These are phyloP conservation scores for Todus mexicanus DNA, from an alignment of 2,797 vertebrate species.

Conservation along the genomic window DNA sequence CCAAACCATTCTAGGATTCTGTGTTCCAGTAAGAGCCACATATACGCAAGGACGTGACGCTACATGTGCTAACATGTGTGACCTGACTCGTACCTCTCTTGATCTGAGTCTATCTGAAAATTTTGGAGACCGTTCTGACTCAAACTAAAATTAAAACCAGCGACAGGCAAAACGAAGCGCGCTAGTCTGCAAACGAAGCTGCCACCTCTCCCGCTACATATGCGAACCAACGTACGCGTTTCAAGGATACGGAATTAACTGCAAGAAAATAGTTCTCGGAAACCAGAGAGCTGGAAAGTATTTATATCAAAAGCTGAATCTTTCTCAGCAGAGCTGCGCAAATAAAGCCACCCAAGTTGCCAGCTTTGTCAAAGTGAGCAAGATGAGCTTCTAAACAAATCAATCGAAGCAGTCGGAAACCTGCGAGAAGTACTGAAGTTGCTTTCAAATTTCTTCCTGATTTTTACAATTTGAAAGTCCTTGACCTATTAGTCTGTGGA, in stretches of 20 bases:
- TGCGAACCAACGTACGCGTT: conserved; percentile 15
- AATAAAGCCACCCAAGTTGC: conserved; percentile 37
- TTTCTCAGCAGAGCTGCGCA: conserved; percentile 31
- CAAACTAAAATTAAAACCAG: not conserved
- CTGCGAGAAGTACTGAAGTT: not conserved
- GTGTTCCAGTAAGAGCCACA: not conserved
- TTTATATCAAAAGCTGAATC: conserved; percentile 42
- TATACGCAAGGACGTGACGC: not conserved
- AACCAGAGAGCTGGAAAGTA: conserved; percentile 39
- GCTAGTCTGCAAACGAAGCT: conserved; percentile 41
- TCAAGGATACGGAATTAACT: conserved; percentile 40
- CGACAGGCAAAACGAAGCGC: not conserved
- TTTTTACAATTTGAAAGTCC: not conserved
- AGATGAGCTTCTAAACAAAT: conserved; percentile 42
- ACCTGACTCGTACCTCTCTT: not conserved
- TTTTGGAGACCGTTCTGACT: not conserved
- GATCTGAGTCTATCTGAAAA: not conserved
- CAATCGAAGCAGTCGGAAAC: conserved; percentile 11
- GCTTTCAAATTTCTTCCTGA: not conserved
- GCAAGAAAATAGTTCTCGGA: conserved; percentile 29
- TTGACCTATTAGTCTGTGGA: not conserved
- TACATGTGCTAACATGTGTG: not conserved
- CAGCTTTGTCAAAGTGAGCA: conserved; percentile 45
- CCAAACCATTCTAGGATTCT: too few species aligned
- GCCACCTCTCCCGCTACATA: conserved; percentile 22